Evolutionary conservation across 2,888 invertebrate species (phyloP), one percentile per base, ranked within the genome.

Genomic region (Noctuana brunneofusca): DNA sequence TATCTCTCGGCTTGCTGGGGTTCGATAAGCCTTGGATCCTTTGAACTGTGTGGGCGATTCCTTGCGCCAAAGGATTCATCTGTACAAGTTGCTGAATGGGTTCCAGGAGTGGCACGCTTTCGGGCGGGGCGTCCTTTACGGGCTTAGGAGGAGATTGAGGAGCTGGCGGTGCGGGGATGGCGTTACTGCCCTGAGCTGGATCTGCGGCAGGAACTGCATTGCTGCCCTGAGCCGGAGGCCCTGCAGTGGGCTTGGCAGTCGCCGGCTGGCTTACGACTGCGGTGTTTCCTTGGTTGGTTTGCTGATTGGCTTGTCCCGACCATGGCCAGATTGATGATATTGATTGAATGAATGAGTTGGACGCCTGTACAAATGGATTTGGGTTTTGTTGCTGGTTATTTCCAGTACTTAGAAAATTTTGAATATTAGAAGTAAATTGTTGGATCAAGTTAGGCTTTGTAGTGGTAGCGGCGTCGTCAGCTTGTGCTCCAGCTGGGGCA

Each of bases 41-140:
- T 64, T 83, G 78, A 9, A 81, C 79, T 3, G 80, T 76, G 0
- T 72, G 72, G n/a, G 78, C 70, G 12, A 84, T 71, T 2, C 81
- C 79, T 58, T 79, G 75, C 2, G 78, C 77, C 24, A 84, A 76
- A 0, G 81, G 79, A 55, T 78, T 82, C 58, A 74, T 79, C 65
- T 79, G 78, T 11, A 81, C 75, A 4, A 76, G 60, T n/a, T 80
- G 75, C 64, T 79, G 80, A 32, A 83, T 80, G 0, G 83, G 81
- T 1, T 78, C 71, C 4, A 52, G 32, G 30, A 68, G 69, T 0
- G 63, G 43, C 3, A 14, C 46, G n/a, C n/a, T 35, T 9, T 9
- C 63, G 5, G 66, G 55, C 6, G 32, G 46, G 30, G 65, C 58
- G 30, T 66, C 50, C 14, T 68, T 54, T 14, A 63, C 59, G 6